Evolutionary conservation across 2,113 vertebrate species (phyloP), one percentile per base, ranked within the genome.

Genomic region (Notothenia coriiceps): DNA sequence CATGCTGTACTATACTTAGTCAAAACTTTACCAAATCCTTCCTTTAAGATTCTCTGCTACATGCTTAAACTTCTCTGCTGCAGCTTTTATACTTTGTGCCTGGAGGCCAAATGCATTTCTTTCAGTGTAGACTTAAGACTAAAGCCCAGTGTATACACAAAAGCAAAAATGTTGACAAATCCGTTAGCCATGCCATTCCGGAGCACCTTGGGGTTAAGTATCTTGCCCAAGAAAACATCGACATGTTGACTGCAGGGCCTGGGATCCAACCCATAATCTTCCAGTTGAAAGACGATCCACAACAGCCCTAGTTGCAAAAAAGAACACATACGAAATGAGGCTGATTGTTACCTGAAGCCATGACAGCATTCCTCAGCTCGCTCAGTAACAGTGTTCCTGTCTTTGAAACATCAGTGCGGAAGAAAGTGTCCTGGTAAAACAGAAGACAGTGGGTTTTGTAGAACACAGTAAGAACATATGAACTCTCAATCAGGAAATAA

Each of bases 311-410:
- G 11, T 2, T 40, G 33, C 10, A 9, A 12, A 54, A 12, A 25
- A 56, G 54, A 56, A 56, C 2, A 55, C 13, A 52, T 1, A 69
- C 2, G 17, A 60, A 51, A 18, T 13, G 0, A 77, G 15, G 7
- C 3, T 35, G 4, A 47, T 62, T 0, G 2, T 0, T 88, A 94
- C 94, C 93, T 92, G 86, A 52, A 74, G 77, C 79, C 64, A 50
- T n/a, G 3, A 92, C 57, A 8, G 92, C 93, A 33, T 91, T 92
- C 74, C 87, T 90, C 52, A 95, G 90, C 79, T 94, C 89, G 0
- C 8, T 79, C 78, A 94, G 82, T 33, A 90, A 90, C 65, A 96
- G 56, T 6, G 66, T 91, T 85, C 93, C 93, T 0, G 91, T 90
- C 54, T 56, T 44, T 1, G 89, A 89, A 11, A 83, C 79, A 67